phyloP scores from a whole-genome alignment of 2,888 invertebrate species.

The Seladonia tumulorum region DNA sequence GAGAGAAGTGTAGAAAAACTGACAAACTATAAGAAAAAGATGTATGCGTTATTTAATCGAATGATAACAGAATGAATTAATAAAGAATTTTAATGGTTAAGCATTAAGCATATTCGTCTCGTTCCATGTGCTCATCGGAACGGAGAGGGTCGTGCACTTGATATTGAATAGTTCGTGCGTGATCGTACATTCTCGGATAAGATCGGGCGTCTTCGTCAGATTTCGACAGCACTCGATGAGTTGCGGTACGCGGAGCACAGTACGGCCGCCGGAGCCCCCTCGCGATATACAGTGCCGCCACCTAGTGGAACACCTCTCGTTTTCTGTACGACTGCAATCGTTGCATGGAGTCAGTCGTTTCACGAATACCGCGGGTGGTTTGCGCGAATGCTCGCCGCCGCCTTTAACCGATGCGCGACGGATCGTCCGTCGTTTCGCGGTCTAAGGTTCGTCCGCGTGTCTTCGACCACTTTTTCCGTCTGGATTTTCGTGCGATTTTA shows the following conservation, averaged over 20 bases:
- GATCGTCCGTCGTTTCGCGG: constrained; percentile 59
- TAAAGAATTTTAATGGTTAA: constrained; percentile 28
- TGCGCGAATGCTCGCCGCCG: constrained; percentile 70
- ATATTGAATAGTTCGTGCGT: constrained; percentile 75
- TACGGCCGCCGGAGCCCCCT: constrained; percentile 77
- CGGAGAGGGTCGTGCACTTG: constrained; percentile 77
- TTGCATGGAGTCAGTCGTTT: constrained; percentile 82
- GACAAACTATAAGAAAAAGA: neutral
- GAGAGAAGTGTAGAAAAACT: neutral
- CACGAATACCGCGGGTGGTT: constrained; percentile 80
- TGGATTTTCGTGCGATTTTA: constrained; percentile 48
- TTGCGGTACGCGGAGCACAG: constrained; percentile 64
- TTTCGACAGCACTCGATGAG: constrained; percentile 66
- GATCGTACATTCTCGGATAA: constrained; percentile 56
- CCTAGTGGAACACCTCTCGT: constrained; percentile 73
- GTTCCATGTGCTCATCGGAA: constrained; percentile 49
- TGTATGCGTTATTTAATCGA: neutral
- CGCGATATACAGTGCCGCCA: constrained; percentile 75
- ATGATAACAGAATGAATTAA: constrained; percentile 26
- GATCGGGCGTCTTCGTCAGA: constrained; percentile 61
- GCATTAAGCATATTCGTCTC: constrained; percentile 26
- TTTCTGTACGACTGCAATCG: constrained; percentile 76
- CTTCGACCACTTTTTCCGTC: constrained; percentile 55
- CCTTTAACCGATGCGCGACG: constrained; percentile 62
- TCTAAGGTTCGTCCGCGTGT: constrained; percentile 45